Percentiles rank a stretch among this genome's conserved stretches.
phyloP scores from a whole-genome alignment of 2,113 vertebrate genomes.

The Gobiocypris rarus region DNA sequence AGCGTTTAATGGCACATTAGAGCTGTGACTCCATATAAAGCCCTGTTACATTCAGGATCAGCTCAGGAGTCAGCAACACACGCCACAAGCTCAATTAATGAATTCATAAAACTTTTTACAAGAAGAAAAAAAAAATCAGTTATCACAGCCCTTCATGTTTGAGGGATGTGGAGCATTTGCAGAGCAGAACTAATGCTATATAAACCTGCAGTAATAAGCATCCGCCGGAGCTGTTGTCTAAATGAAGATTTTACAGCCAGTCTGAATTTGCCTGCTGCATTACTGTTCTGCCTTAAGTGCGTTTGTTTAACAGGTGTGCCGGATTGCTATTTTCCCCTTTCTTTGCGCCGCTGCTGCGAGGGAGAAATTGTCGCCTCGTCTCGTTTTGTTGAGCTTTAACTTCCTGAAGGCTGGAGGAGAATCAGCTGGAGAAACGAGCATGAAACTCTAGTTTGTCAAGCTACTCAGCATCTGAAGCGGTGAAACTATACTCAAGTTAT shows the following conservation, averaged over 20 bases:
- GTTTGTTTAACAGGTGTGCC: slow-evolving; percentile 79
- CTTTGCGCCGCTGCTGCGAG: slow-evolving; percentile 51
- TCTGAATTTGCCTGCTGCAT: slow-evolving; percentile 77
- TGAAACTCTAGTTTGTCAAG: slow-evolving; percentile 14
- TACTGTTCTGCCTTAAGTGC: slow-evolving; percentile 74
- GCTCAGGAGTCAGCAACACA: slow-evolving; percentile 51
- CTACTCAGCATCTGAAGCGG: neutral
- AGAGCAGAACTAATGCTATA: slow-evolving; percentile 80
- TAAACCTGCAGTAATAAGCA: slow-evolving; percentile 79
- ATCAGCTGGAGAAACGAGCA: neutral
- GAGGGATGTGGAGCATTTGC: slow-evolving; percentile 78
- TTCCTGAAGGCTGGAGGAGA: slow-evolving; percentile 23
- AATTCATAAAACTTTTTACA: slow-evolving; percentile 76
- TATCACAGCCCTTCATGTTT: slow-evolving; percentile 80
- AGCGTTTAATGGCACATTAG: neutral
- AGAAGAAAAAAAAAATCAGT: slow-evolving; percentile 68
- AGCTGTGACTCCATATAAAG: neutral
- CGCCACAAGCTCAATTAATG: slow-evolving; percentile 78
- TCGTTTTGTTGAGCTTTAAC: slow-evolving; percentile 17
- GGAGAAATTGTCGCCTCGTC: slow-evolving; percentile 42
- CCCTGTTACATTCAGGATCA: neutral
- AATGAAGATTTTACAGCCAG: slow-evolving; percentile 80
- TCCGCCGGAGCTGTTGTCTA: slow-evolving; percentile 72
- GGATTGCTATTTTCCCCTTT: slow-evolving; percentile 60
- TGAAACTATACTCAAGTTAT: slow-evolving; percentile 61